Conservation (phyloP, 2,797 vertebrate species). For the Pseudotriccus pelzelni region DNA sequence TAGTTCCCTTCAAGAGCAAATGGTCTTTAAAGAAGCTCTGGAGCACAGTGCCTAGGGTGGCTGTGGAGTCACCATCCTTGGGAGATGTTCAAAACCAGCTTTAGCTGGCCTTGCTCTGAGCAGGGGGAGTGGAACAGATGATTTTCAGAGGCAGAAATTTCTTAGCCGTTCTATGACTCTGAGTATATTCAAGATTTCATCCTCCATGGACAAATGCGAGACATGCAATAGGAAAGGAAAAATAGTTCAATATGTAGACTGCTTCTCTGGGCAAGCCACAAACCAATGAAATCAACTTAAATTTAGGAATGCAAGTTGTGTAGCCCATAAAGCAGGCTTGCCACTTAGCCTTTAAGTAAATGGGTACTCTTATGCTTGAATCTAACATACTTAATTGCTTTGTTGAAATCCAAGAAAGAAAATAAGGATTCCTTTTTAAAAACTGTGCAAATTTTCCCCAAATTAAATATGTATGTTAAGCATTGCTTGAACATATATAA, state of each 20-base stretch:
- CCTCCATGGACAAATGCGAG: not conserved
- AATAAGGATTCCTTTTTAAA: not conserved
- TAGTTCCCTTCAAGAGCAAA: not conserved
- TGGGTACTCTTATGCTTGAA: not conserved
- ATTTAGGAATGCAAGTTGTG: not conserved
- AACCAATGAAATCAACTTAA: not conserved
- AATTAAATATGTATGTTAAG: not conserved
- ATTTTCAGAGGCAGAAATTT: not conserved
- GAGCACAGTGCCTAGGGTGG: accelerated
- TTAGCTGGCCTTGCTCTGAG: not conserved
- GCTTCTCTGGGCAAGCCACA: not conserved
- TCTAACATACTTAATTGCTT: not conserved
- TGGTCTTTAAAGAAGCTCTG: not conserved
- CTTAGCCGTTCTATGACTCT: not conserved
- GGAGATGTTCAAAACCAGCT: not conserved
- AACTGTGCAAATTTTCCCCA: not conserved
- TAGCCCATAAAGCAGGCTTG: not conserved
- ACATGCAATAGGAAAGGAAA: not conserved
- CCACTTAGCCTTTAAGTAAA: not conserved
- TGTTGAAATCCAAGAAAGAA: not conserved
- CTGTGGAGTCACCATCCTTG: not conserved
- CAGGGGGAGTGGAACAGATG: not conserved
- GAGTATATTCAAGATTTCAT: not conserved
- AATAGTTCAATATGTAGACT: not conserved
- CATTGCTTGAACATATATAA: not conserved